phyloP scores from a whole-genome alignment of 2,888 invertebrate species.

The Dysmachus trigonus region DNA sequence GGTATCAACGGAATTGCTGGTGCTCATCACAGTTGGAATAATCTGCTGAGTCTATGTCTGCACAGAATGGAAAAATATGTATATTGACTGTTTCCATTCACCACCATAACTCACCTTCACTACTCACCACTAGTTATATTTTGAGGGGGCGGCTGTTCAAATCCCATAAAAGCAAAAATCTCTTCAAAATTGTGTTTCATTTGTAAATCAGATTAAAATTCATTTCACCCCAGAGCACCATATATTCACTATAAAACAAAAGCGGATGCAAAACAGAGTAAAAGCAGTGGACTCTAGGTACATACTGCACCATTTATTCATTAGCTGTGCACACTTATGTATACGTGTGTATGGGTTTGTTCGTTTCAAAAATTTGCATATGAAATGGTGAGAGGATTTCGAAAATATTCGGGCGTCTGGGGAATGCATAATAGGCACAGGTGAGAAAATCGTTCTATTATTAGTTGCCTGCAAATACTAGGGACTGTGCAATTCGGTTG shows the following conservation, averaged over 20 bases:
- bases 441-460: background rate
- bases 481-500: background rate
- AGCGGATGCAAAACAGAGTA: background rate
- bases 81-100: background rate
- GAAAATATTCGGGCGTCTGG: background rate
- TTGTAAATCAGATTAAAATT: constrained; percentile 10
- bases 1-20: background rate
- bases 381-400: background rate
- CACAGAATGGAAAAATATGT: background rate
- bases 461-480: background rate
- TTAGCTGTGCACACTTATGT: background rate
- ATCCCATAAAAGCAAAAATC: constrained; percentile 6
- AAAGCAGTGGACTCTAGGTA: background rate
- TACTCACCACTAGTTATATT: background rate
- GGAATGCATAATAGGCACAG: background rate
- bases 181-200: background rate
- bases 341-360: background rate
- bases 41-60: background rate
- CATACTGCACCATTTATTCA: background rate
- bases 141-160: background rate
- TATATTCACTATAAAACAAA: background rate
- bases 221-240: background rate
- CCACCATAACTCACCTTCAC: background rate
- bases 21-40: background rate
- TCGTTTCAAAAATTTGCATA: background rate